Evolutionary conservation across 2,888 invertebrate genomes (phyloP), one percentile per base, ranked within the genome.

Genomic region (Phyllotreta cruciferae): DNA sequence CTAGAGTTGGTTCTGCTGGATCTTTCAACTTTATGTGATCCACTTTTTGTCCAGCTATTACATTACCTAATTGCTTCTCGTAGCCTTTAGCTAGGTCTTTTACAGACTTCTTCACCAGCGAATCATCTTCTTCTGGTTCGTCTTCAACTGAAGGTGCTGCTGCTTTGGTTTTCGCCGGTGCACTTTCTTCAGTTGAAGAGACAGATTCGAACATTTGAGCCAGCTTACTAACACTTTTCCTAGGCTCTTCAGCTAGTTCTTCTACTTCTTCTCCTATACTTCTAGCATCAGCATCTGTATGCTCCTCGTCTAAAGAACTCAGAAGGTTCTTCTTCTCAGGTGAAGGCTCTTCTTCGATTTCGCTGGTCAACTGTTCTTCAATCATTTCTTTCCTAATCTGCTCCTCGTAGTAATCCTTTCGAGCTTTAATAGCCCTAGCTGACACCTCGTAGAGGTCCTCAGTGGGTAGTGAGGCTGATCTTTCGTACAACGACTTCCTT

Each of bases 321-420:
- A 68, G 39, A 35, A 76, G 58, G 5, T 81, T 77, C 77, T 84
- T 85, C 60, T 81, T 79, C 74, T 84, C 84, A 2, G 83, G 84
- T 0, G 81, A 80, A 7, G 80, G 77, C 63, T 82, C 81, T 66
- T 82, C 81, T 73, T 84, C 83, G 39, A 81, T 75, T 73, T 83
- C 83, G 35, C 80, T 79, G 72, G 82, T 81, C 5, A 83, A 72
- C 68, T 84, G 82, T 69, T 84, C 83, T 65, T 83, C 82, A n/a
- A 83, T 83, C 79, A 85, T 82, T 70, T 87, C 87, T 66, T 83
- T 85, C 70, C 85, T 85, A 60, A 87, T 85, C 72, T 86, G 86
- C 68, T 85, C 84, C 75, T 87, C 87, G 70, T 86, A 86, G 61
- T 85, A 85, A 65, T 84, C 83, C 56, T 86, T 86, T 64, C 85